A percentile compares a stretch with the other conserved stretches of the same genome.
Conservation (phyloP, 1,140 invertebrate species). For the Papilio polyxenes region DNA sequence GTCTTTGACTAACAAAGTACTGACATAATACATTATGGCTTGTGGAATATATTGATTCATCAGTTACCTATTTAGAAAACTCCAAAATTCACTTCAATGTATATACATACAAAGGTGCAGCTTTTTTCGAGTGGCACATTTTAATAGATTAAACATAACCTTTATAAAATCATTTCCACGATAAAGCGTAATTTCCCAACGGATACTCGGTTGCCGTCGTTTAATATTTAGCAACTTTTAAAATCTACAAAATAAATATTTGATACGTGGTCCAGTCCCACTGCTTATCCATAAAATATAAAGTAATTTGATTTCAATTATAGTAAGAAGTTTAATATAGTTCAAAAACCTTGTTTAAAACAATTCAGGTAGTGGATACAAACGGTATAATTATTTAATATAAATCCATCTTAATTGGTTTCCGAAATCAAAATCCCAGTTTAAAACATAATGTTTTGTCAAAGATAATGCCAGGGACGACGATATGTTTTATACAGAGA, state of each 20-base stretch:
- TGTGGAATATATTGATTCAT: too few species aligned
- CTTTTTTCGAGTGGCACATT: slow-evolving; percentile 44
- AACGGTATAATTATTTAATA: too few species aligned
- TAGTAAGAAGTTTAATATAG: neutral
- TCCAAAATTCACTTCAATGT: too few species aligned
- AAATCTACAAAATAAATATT: slow-evolving; percentile 44
- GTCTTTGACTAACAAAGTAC: too few species aligned
- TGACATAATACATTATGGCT: too few species aligned
- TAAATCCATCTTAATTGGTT: too few species aligned
- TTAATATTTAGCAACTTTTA: slow-evolving; percentile 49
- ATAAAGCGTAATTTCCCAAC: slow-evolving; percentile 50
- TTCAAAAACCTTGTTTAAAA: neutral
- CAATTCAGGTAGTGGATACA: neutral
- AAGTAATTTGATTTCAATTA: neutral
- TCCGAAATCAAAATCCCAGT: too few species aligned
- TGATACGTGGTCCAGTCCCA: neutral
- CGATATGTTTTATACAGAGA: too few species aligned
- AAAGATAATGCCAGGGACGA: too few species aligned
- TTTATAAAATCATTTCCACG: slow-evolving; percentile 41
- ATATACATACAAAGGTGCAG: neutral
- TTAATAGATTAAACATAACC: slow-evolving; percentile 41
- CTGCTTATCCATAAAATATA: neutral
- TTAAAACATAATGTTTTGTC: too few species aligned
- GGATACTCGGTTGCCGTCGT: slow-evolving; percentile 44
- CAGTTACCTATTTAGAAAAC: too few species aligned